Conservation (phyloP, 1,140 invertebrate species). For the Tetranychus urticae region DNA sequence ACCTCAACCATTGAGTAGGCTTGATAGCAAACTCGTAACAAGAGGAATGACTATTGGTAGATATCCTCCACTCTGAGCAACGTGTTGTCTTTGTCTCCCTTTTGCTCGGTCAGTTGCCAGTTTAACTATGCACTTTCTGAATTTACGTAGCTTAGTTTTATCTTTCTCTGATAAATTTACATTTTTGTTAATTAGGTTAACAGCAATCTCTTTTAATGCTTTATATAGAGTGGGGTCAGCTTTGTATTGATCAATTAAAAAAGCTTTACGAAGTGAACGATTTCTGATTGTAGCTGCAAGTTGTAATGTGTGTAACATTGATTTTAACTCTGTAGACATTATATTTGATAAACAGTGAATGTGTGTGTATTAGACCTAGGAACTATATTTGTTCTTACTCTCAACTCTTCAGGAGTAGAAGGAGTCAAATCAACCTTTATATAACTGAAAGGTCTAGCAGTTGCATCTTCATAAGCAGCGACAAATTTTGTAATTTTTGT, state of each 20-base stretch:
- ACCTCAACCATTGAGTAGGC: no score
- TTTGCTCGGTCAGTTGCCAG: not conserved
- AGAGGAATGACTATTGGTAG: constrained; percentile 11
- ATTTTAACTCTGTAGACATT: no score
- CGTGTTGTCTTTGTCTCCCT: not conserved
- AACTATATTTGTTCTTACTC: no score
- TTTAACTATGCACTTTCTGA: not conserved
- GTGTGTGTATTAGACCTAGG: no score
- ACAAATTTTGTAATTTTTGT: no score
- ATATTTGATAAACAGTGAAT: no score
- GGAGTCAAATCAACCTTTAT: constrained; percentile 14
- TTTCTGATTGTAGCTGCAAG: not conserved
- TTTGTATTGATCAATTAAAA: no score
- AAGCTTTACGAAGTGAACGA: not conserved
- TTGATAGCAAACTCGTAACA: not conserved
- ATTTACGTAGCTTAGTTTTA: not conserved
- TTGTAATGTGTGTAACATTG: not conserved
- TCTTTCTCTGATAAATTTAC: not conserved
- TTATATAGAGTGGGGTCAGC: not conserved
- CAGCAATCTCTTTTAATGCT: not conserved
- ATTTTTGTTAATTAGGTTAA: not conserved
- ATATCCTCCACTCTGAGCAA: not conserved
- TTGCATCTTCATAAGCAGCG: no score
- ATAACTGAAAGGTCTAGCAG: no score
- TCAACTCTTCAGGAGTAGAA: not conserved